Percentiles rank a stretch among this genome's conserved stretches.
Evolutionary conservation across 2,888 invertebrate genomes (phyloP).

Genomic region (Epinotia bilunana): DNA sequence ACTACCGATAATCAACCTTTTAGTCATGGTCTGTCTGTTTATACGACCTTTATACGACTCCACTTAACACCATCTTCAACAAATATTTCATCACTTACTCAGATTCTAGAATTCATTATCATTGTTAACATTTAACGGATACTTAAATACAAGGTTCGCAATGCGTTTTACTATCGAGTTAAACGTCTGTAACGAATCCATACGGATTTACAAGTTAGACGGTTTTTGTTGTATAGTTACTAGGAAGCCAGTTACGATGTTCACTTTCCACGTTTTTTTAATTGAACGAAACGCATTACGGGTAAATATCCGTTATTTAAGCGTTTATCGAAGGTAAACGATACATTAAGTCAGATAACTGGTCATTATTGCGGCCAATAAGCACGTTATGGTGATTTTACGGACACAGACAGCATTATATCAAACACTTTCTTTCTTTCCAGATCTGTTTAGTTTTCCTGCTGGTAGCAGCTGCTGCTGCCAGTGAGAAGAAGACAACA

Average conservation of each 20-base stretch:
- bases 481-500: conserved; percentile 86
- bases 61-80: conserved; percentile 26
- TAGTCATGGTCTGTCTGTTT: conserved; percentile 27
- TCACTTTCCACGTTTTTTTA: conserved; percentile 47
- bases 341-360: conserved; percentile 35
- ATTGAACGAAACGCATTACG: conserved; percentile 42
- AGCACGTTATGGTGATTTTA: conserved; percentile 9
- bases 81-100: conserved; percentile 25
- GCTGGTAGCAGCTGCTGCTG: conserved; percentile 90
- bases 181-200: conserved; percentile 39
- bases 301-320: conserved; percentile 44
- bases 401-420: not conserved
- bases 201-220: conserved; percentile 33
- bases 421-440: conserved; percentile 46
- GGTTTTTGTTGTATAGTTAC: conserved; percentile 36
- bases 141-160: conserved; percentile 33
- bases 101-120: conserved; percentile 14
- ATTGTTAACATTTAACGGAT: conserved; percentile 23
- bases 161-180: conserved; percentile 30
- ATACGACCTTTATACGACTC: conserved; percentile 25
- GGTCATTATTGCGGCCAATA: conserved; percentile 4
- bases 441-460: conserved; percentile 90
- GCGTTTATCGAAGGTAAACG: conserved; percentile 37
- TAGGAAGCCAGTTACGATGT: conserved; percentile 47
- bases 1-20: conserved; percentile 22